These are phyloP conservation scores for Sphaerophoria rueppellii DNA, from an alignment of 2,888 invertebrate genomes.

Conservation along the genomic window DNA sequence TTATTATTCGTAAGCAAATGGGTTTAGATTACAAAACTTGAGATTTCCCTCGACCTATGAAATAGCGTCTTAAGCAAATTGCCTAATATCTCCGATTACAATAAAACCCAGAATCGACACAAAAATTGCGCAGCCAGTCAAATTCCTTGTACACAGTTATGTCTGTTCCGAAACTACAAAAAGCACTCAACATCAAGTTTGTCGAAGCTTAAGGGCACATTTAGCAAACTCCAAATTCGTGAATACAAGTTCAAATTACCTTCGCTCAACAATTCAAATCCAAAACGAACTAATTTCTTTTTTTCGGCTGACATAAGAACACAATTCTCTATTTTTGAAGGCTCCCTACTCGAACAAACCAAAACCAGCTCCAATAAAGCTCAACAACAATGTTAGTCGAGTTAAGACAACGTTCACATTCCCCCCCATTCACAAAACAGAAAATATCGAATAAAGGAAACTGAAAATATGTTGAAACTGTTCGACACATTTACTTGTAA, in stretches of 20 bases:
- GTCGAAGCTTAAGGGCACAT: constrained; percentile 36
- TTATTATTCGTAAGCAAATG: no score
- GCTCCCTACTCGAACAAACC: neutral
- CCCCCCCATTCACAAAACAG: constrained; percentile 14
- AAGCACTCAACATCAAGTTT: constrained; percentile 48
- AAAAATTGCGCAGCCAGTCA: constrained; percentile 24
- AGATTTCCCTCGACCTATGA: no score
- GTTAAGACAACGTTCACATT: constrained; percentile 64
- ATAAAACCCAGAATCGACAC: neutral
- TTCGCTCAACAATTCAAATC: constrained; percentile 5
- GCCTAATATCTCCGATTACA: neutral
- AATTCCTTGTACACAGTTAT: constrained; percentile 35
- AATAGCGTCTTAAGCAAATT: no score
- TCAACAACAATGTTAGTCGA: constrained; percentile 24
- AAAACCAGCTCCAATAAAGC: constrained; percentile 5
- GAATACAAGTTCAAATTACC: constrained; percentile 57
- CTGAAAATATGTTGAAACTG: constrained; percentile 49
- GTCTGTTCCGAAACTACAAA: constrained; percentile 33
- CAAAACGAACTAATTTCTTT: constrained; percentile 13
- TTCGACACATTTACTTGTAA: constrained; percentile 65
- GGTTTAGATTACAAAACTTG: no score
- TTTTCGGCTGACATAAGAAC: constrained; percentile 13
- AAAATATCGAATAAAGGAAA: neutral
- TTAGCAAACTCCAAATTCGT: constrained; percentile 53
- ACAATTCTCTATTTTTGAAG: constrained; percentile 36